Evolutionary conservation across 2,888 invertebrate species (phyloP).

Genomic region (Flexamia atlantica): DNA sequence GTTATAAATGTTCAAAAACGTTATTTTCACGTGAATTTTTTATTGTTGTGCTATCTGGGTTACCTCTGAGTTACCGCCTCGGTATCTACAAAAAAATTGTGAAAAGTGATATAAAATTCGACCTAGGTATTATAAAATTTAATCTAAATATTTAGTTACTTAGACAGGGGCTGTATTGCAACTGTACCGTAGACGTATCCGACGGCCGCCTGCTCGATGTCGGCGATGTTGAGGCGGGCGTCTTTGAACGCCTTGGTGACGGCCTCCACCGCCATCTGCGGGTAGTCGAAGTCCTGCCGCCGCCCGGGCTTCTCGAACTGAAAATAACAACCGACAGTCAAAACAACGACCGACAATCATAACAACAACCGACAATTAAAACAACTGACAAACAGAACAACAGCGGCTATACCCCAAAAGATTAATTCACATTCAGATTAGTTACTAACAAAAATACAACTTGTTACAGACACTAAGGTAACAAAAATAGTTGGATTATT

Average conservation of each 20-base stretch:
- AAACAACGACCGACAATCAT: constrained; percentile 37
- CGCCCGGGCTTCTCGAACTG: constrained; percentile 96
- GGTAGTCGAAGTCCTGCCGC: constrained; percentile 91
- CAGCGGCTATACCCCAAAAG: neutral
- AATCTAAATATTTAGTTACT: too few relatives aligned
- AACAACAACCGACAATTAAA: constrained; percentile 59
- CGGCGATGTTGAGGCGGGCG: constrained; percentile 85
- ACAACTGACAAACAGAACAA: neutral
- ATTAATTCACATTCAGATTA: too few relatives aligned
- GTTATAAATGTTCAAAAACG: too few relatives aligned
- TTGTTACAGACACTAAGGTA: too few relatives aligned
- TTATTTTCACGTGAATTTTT: too few relatives aligned
- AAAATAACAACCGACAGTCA: constrained; percentile 63
- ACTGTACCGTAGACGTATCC: constrained; percentile 92
- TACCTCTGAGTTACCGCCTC: too few relatives aligned
- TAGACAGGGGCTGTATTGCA: neutral
- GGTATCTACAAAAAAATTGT: too few relatives aligned
- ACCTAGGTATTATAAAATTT: too few relatives aligned
- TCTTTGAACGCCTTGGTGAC: constrained; percentile 92
- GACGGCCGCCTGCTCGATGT: constrained; percentile 93
- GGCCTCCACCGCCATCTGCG: constrained; percentile 96
- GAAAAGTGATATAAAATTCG: too few relatives aligned
- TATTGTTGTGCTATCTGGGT: too few relatives aligned
- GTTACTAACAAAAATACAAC: too few relatives aligned
- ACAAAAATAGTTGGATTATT: too few relatives aligned